Conservation (phyloP, 2,797 vertebrate species). For the Gobio occitaniae region DNA sequence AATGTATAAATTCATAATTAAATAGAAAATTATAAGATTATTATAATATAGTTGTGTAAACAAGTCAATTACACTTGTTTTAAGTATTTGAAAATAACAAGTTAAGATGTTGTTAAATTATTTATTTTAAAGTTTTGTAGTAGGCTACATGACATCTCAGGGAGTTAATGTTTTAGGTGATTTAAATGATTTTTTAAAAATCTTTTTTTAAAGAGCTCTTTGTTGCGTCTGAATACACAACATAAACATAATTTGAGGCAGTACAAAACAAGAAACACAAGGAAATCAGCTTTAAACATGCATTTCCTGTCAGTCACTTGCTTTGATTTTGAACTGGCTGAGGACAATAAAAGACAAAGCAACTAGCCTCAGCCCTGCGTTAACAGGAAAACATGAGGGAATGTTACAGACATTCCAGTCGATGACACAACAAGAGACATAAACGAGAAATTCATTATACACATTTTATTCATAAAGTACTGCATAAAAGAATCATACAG, state of each 20-base stretch:
- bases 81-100: not conserved
- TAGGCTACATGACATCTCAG: not conserved
- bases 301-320: slow-evolving; percentile 77
- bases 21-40: no score
- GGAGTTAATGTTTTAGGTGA: not conserved
- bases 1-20: no score
- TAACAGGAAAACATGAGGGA: slow-evolving; percentile 75
- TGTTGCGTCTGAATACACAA: not conserved
- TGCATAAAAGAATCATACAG: slow-evolving; percentile 52
- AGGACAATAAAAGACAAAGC: slow-evolving; percentile 77
- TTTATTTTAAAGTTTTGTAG: no score
- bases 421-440: slow-evolving; percentile 40
- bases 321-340: slow-evolving; percentile 72
- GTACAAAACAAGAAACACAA: slow-evolving; percentile 52
- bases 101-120: no score
- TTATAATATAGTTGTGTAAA: no score
- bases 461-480: slow-evolving; percentile 76
- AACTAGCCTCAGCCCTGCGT: slow-evolving; percentile 61
- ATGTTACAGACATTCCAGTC: slow-evolving; percentile 72
- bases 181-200: not conserved
- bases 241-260: not conserved
- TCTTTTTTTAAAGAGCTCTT: not conserved
- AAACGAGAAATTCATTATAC: slow-evolving; percentile 50
- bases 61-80: not conserved
- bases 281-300: slow-evolving; percentile 72